Evolutionary conservation across 2,888 invertebrate genomes (phyloP).

Genomic region (Drosophila acutilabella): DNA sequence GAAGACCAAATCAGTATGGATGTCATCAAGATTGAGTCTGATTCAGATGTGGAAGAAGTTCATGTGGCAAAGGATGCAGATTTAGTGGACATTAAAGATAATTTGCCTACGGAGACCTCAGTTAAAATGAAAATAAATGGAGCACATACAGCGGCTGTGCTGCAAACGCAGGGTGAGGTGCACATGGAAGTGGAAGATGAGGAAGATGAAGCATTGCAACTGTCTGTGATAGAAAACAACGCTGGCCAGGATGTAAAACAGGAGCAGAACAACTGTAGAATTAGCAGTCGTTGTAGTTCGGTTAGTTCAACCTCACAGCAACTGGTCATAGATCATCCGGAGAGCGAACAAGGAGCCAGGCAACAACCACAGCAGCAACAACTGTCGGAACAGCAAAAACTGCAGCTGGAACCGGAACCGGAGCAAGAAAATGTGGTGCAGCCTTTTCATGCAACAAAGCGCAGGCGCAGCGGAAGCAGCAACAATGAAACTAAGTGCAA

Average conservation of each 20-base stretch:
- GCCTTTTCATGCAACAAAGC: conserved; percentile 34
- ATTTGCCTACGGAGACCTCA: conserved; percentile 7
- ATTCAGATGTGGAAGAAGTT: conserved; percentile 32
- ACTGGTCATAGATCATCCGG: conserved; percentile 83
- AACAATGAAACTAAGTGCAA: conserved; percentile 3
- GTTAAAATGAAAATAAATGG: conserved; percentile 50
- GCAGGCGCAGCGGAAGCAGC: conserved; percentile 26
- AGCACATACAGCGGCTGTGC: conserved; percentile 21
- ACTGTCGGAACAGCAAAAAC: conserved; percentile 36
- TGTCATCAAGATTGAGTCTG: conserved; percentile 53
- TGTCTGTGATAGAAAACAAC: conserved; percentile 58
- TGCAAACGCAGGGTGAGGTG: conserved; percentile 2
- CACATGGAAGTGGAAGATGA: conserved; percentile 11
- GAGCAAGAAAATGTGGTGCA: conserved; percentile 38
- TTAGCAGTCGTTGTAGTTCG: conserved; percentile 60
- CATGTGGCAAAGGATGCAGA: conserved; percentile 2
- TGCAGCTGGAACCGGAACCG: conserved; percentile 19
- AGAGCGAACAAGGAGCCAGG: conserved; percentile 65
- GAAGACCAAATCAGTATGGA: conserved; percentile 16
- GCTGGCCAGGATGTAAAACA: conserved; percentile 22
- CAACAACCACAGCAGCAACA: conserved; percentile 34
- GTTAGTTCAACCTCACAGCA: conserved; percentile 83
- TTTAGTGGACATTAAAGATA: conserved; percentile 9
- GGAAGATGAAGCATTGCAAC: conserved; percentile 22
- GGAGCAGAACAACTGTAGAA: conserved; percentile 11